Evolutionary conservation across 2,888 invertebrate species (phyloP).

Genomic region (Diarsia rubi): DNA sequence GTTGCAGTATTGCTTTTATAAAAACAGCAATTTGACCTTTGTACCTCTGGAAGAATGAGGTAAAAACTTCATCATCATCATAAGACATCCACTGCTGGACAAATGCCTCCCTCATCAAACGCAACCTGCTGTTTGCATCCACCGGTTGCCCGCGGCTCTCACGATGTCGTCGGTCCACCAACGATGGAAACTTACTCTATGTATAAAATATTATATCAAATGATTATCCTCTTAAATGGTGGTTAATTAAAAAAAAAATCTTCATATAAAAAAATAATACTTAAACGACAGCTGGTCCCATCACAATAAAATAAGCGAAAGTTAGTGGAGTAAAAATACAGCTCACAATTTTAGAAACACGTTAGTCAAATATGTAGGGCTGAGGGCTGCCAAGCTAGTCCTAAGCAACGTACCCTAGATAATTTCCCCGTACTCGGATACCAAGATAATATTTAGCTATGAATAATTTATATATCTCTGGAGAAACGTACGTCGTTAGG

Average conservation of each 20-base stretch:
- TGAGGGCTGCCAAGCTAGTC: background rate
- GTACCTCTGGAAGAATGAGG: background rate
- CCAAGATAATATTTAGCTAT: conserved; percentile 56
- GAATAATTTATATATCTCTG: conserved; percentile 58
- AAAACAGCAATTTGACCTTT: background rate
- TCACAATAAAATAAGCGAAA: background rate
- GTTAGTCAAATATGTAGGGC: conserved; percentile 1
- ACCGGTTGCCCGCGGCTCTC: no score
- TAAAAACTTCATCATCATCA: background rate
- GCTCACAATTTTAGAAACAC: conserved; percentile 14
- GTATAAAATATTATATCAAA: no score
- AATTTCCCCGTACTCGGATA: conserved; percentile 13
- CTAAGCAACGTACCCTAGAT: conserved; percentile 18
- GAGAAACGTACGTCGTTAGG: conserved; percentile 14
- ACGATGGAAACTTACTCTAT: no score
- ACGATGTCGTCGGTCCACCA: no score
- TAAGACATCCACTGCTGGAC: no score
- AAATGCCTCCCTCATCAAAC: no score
- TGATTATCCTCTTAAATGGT: background rate
- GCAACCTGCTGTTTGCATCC: no score
- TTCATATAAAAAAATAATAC: background rate
- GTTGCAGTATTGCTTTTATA: background rate
- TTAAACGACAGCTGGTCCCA: background rate
- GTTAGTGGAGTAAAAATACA: conserved; percentile 1
- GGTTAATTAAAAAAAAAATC: background rate